These are phyloP conservation scores for Hoplostethus mediterraneus DNA, from an alignment of 2,797 vertebrate species.

Conservation along the genomic window DNA sequence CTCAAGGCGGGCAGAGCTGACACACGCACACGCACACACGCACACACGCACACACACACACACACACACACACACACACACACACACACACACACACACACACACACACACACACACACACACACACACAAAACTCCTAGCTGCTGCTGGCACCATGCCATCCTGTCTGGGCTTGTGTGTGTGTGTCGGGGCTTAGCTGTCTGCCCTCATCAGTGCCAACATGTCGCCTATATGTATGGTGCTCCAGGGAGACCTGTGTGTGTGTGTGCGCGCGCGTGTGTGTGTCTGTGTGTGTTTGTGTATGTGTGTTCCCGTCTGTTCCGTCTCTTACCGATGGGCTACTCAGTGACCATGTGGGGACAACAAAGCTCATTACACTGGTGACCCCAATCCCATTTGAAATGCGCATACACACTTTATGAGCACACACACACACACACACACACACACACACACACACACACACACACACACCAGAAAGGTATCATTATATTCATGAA, in stretches of 20 bases:
- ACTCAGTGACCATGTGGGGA: slow-evolving; percentile 74
- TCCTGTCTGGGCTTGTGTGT: slow-evolving; percentile 79
- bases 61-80: slow-evolving; percentile 30
- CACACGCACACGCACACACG: slow-evolving; percentile 12
- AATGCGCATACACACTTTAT: slow-evolving; percentile 43
- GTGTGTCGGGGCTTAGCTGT: slow-evolving; percentile 74
- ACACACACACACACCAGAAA: not conserved
- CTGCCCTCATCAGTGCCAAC: slow-evolving; percentile 84
- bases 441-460: slow-evolving; percentile 12
- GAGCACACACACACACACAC: slow-evolving; percentile 13
- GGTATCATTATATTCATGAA: too few relatives aligned
- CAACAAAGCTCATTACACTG: slow-evolving; percentile 75
- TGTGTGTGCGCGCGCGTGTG: slow-evolving; percentile 47
- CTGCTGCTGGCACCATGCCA: slow-evolving; percentile 77
- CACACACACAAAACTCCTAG: slow-evolving; percentile 39
- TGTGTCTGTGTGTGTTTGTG: slow-evolving; percentile 21
- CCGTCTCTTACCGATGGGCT: slow-evolving; percentile 47
- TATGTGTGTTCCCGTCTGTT: slow-evolving; percentile 54
- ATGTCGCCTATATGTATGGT: slow-evolving; percentile 78
- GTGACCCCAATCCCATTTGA: slow-evolving; percentile 76
- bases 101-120: slow-evolving; percentile 15
- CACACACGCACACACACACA: slow-evolving; percentile 15
- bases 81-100: slow-evolving; percentile 11
- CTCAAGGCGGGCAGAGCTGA: slow-evolving; percentile 55
- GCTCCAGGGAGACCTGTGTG: slow-evolving; percentile 73